Base-by-base conservation (phyloP, 2,797 vertebrate species). In the Fratercula arctica region DNA sequence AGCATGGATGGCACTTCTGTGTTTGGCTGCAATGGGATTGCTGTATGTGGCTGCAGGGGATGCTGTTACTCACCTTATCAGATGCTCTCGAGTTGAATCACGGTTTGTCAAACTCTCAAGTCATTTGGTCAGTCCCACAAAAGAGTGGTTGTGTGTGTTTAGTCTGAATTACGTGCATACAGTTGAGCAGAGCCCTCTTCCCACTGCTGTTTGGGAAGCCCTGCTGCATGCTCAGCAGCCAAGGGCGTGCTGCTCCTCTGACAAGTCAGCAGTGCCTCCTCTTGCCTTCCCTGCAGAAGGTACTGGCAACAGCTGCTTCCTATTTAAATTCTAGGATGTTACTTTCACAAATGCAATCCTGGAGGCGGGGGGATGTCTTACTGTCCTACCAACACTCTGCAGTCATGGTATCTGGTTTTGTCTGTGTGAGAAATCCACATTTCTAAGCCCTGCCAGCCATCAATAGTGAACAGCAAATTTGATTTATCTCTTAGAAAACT, bases 121-220 rank as follows among this genome's bases (percentile, higher is more conserved):
- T 76, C 28, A 3, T 89, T 96, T 3, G 3, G 35, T 64, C 43
- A 76, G 89, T 26, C 64, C 51, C 78, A 60, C 87, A 26, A 70
- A 72, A 90, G 79, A 85, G 59, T 21, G 54, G 29, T 1, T 56
- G 87, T 88, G 83, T 61, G 69, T 43, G 83, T 92, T 87, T 76
- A 74, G 53, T 59, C 64, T 90, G 95, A 87, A 66, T 91, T 70
- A 17, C 41, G 90, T 73, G 92, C 81, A 73, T 48, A 48, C n/a
- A 85, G 61, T n/a, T 80, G 92, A 95, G 83, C 94, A 94, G 85
- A 89, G 75, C n/a, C 16, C 28, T 46, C 39, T 23, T 61, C 48
- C 85, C 61, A 39, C 41, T 10, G 82, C 57, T 89, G 20, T 57
- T 41, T 2, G 26, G 83, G 69, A 46, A 90, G 89, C 74, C 43